Conservation (phyloP, 2,113 vertebrate genomes). For the Asarcornis scutulata region DNA sequence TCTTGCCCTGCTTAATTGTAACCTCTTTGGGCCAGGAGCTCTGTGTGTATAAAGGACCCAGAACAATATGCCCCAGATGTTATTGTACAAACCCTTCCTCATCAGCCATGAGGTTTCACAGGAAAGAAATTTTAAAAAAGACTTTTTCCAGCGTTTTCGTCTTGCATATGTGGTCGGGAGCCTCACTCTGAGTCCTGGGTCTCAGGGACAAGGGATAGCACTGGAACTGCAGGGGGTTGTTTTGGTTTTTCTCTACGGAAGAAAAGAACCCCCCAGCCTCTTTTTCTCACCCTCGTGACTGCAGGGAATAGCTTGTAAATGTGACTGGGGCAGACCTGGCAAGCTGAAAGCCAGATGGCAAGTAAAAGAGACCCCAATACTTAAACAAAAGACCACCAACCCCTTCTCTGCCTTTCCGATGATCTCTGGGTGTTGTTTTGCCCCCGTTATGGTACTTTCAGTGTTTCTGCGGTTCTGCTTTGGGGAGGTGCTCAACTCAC, state of each 20-base stretch:
- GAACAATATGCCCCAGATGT: slow-evolving; percentile 55
- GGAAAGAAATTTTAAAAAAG: background rate
- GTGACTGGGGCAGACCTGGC: background rate
- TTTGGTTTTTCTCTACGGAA: background rate
- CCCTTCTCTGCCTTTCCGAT: background rate
- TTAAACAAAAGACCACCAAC: background rate
- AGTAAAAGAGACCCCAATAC: background rate
- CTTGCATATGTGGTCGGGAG: background rate
- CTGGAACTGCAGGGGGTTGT: background rate
- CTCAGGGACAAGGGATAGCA: background rate
- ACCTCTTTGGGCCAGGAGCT: background rate
- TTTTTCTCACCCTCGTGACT: background rate
- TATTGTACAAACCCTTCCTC: background rate
- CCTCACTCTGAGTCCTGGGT: background rate
- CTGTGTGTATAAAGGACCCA: background rate
- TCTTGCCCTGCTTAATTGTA: background rate
- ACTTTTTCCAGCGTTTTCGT: background rate
- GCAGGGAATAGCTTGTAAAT: background rate
- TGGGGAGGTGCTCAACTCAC: background rate
- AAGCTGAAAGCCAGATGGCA: background rate
- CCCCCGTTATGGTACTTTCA: background rate
- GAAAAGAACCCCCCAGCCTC: background rate
- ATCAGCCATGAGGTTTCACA: background rate
- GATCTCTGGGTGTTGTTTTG: background rate
- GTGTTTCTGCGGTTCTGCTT: background rate